phyloP scores from a whole-genome alignment of 64 coral and sea anemone species.

The Dendronephthya gigantea region DNA sequence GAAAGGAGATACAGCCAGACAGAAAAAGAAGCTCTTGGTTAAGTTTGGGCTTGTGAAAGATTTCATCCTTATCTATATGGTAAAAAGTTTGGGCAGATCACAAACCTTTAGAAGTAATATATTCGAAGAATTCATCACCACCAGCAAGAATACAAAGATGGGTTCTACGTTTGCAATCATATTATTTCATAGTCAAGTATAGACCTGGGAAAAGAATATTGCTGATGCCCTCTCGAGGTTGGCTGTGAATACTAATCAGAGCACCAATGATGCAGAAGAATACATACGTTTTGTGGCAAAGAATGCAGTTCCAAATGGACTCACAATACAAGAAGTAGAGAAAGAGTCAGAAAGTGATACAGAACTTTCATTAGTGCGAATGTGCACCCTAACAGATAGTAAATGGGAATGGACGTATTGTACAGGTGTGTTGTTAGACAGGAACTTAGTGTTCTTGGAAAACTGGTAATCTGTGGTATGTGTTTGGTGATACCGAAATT shows the following conservation, averaged over 20 bases:
- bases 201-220: neutral
- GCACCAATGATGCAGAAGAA: neutral
- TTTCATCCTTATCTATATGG: slow-evolving; percentile 3
- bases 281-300: neutral
- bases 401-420: neutral
- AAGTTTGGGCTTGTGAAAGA: slow-evolving; percentile 6
- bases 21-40: neutral
- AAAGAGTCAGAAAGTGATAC: neutral
- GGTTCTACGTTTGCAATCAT: neutral
- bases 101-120: neutral
- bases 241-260: neutral
- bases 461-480: neutral
- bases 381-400: neutral
- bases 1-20: neutral
- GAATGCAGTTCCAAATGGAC: neutral
- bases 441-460: neutral
- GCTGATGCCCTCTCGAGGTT: neutral
- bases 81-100: neutral
- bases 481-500: neutral
- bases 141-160: neutral
- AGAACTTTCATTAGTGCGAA: neutral
- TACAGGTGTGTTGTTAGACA: neutral
- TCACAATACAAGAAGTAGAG: neutral
- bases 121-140: neutral
- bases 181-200: neutral